These are phyloP conservation scores for Amblyopsis hoosieri DNA, from an alignment of 2,797 vertebrate genomes.

Conservation along the genomic window DNA sequence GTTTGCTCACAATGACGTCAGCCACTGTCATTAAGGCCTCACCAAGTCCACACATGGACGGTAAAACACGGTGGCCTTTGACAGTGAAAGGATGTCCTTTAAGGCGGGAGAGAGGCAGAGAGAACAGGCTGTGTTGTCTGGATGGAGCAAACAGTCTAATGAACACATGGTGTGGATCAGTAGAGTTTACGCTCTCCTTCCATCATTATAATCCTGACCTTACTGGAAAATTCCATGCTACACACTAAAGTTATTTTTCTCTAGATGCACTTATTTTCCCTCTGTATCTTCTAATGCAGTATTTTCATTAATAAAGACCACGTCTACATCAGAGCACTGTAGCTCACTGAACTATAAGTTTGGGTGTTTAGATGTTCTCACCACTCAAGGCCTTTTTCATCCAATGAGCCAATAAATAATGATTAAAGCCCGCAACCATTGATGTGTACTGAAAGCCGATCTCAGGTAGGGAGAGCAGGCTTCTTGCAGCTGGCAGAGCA, in stretches of 20 bases:
- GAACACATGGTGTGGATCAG: slow-evolving; percentile 71
- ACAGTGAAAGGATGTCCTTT: slow-evolving; percentile 8
- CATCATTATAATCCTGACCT: slow-evolving; percentile 34
- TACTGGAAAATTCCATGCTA: slow-evolving; percentile 43
- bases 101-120: slow-evolving; percentile 17
- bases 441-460: slow-evolving; percentile 48
- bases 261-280: neutral
- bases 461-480: slow-evolving; percentile 38
- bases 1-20: neutral
- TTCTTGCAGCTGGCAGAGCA: slow-evolving; percentile 33
- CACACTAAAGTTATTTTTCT: slow-evolving; percentile 11
- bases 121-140: slow-evolving; percentile 19
- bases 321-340: slow-evolving; percentile 21
- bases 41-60: neutral
- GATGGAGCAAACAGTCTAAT: neutral
- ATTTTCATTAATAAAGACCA: slow-evolving; percentile 15
- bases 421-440: slow-evolving; percentile 47
- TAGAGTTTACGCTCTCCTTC: slow-evolving; percentile 47
- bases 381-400: slow-evolving; percentile 32
- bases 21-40: neutral
- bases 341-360: slow-evolving; percentile 20
- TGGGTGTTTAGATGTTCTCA: slow-evolving; percentile 3
- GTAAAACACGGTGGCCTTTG: slow-evolving; percentile 13
- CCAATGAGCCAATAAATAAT: slow-evolving; percentile 57
- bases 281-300: slow-evolving; percentile 1